phyloP scores from a whole-genome alignment of 2,888 invertebrate species.

The Villa cingulata region DNA sequence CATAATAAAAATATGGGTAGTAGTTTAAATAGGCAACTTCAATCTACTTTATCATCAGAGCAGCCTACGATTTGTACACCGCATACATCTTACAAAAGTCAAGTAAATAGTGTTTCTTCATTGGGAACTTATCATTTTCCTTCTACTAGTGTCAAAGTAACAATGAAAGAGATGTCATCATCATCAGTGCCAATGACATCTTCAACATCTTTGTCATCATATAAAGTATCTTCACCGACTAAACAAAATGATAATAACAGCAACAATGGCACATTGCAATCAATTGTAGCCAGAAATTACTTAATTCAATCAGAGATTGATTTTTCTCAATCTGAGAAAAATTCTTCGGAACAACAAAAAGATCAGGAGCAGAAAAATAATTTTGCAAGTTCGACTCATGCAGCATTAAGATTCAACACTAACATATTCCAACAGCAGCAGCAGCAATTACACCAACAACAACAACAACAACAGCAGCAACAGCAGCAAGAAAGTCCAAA shows the following conservation, averaged over 20 bases:
- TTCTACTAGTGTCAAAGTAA: conserved; percentile 14
- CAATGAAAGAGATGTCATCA: conserved; percentile 14
- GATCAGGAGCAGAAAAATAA: conserved; percentile 17
- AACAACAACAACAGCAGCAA: no score
- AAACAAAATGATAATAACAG: conserved; percentile 22
- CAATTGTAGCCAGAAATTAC: conserved; percentile 20
- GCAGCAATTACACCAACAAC: no score
- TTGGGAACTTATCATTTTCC: conserved; percentile 16
- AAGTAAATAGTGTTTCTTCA: conserved; percentile 16
- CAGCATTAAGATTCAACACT: conserved; percentile 21
- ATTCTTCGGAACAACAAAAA: conserved; percentile 23
- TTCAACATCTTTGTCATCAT: conserved; percentile 14
- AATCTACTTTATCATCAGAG: conserved; percentile 11
- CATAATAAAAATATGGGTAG: conserved; percentile 8
- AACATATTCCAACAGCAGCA: conserved; percentile 21
- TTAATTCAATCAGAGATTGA: conserved; percentile 22
- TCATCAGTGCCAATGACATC: conserved; percentile 12
- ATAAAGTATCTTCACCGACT: conserved; percentile 25
- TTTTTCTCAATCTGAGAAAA: conserved; percentile 28
- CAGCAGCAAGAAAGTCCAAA: conserved; percentile 19
- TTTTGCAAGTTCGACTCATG: conserved; percentile 27
- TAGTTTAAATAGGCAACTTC: conserved; percentile 12
- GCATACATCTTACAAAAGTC: conserved; percentile 15
- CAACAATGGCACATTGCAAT: conserved; percentile 19
- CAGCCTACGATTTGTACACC: conserved; percentile 6